These are phyloP conservation scores for Nannoperca obscura DNA, from an alignment of 2,797 vertebrate genomes.

Conservation along the genomic window DNA sequence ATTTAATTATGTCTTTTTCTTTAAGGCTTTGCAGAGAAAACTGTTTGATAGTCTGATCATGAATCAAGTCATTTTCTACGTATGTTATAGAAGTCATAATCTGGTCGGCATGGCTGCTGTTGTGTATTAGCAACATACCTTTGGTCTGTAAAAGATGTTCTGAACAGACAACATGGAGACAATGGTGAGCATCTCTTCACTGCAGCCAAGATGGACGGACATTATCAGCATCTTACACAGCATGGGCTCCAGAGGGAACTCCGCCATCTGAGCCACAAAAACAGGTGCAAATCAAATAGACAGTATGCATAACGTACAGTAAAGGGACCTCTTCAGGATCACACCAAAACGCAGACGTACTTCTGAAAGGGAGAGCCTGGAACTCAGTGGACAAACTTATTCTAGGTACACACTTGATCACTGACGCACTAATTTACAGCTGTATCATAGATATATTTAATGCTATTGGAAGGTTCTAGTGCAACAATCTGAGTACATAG, in stretches of 20 bases:
- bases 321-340: no score
- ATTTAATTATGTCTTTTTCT: not conserved
- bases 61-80: not conserved
- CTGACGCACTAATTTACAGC: not conserved
- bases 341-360: not conserved
- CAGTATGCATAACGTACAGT: no score
- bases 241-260: slow-evolving; percentile 99
- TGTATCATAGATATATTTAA: not conserved
- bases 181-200: slow-evolving; percentile 98
- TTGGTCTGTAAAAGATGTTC: slow-evolving; percentile 98
- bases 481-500: not conserved
- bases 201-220: slow-evolving; percentile 98
- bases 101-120: not conserved
- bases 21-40: not conserved
- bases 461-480: not conserved
- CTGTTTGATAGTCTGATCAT: not conserved
- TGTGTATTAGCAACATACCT: slow-evolving; percentile 81
- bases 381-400: not conserved
- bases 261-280: slow-evolving; percentile 90
- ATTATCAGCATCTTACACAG: slow-evolving; percentile 99
- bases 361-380: not conserved
- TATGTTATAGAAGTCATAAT: not conserved
- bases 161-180: slow-evolving; percentile 99
- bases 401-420: not conserved
- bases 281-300: not conserved